Base-by-base conservation (phyloP, 2,113 vertebrate genomes). In the Regulus satrapa region DNA sequence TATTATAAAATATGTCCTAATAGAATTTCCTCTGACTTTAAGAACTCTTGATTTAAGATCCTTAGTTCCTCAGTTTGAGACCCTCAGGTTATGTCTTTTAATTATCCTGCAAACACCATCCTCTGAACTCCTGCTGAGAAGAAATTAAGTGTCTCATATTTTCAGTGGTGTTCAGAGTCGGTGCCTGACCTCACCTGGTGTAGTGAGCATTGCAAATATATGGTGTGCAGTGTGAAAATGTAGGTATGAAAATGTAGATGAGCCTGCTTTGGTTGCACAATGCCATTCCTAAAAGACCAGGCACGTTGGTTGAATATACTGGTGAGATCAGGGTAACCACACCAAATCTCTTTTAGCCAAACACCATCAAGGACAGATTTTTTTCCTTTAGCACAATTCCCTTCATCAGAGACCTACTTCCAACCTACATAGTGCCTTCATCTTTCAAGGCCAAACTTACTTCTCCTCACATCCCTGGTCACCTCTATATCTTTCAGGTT, bases 151-250 rank as follows among this genome's bases (percentile, higher is more conserved):
- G 25, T 3, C 5, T 63, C 6, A 26, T 56, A 16, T 76, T 63
- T 59, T 71, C 1, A 1, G 26, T n/a, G 32, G 10, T 36, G 24
- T n/a, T 86, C 40, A 43, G 24, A 1, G 2, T 48, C 3, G 1
- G 12, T 56, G 79, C 58, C 71, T 63, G 48, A 67, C 20, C 18
- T 83, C 4, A 36, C 10, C 31, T 40, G 4, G 9, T 12, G 17
- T 6, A 56, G 59, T 36, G n/a, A 90, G 38, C 16, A 31, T 3
- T 13, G 10, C 29, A 83, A 88, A 75, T 15, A 5, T 6, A 3
- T 2, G 1, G 11, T 34, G 15, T 41, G 23, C 48, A 3, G 2
- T 69, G 28, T 16, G 14, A 29, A 72, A 49, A 26, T 28, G 26
- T 29, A 34, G 8, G 32, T n/a, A n/a, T 16, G 14, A 29, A 72